These are phyloP conservation scores for Epirrhoe tristata DNA, from an alignment of 2,888 invertebrate genomes.

Conservation along the genomic window DNA sequence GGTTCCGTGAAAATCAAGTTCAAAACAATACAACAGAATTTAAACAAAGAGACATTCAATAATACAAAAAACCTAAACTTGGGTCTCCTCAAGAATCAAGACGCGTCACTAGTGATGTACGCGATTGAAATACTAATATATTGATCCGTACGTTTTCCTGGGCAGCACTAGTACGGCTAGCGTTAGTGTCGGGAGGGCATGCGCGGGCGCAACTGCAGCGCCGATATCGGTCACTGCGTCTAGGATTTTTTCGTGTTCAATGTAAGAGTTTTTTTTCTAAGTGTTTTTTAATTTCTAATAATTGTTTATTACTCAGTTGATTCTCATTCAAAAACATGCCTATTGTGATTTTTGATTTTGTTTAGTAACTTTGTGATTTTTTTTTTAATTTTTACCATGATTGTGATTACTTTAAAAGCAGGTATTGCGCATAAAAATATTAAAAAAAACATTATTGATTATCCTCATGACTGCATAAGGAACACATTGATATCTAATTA, in stretches of 20 bases:
- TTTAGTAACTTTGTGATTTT: background rate
- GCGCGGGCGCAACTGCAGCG: constrained; percentile 55
- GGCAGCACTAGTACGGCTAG: constrained; percentile 54
- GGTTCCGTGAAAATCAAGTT: background rate
- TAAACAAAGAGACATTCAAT: background rate
- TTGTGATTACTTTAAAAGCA: too few species aligned
- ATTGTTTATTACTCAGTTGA: background rate
- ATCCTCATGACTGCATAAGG: too few species aligned
- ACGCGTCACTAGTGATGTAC: constrained; percentile 37
- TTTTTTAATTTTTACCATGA: background rate
- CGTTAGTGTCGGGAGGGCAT: constrained; percentile 69
- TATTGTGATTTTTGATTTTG: background rate
- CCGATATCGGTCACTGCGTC: constrained; percentile 45
- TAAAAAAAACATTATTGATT: too few species aligned
- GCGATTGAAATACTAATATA: constrained; percentile 69
- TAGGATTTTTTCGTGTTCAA: constrained; percentile 10
- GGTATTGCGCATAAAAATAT: too few species aligned
- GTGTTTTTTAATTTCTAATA: background rate
- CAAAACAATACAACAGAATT: background rate
- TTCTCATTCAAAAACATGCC: too few species aligned
- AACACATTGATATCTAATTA: too few species aligned
- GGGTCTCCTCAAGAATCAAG: constrained; percentile 20
- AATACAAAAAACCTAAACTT: background rate
- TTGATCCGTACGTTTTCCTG: constrained; percentile 63
- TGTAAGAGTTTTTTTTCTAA: constrained; percentile 11